These are phyloP conservation scores for Rynchops niger DNA, from an alignment of 2,113 vertebrate species.

Conservation along the genomic window DNA sequence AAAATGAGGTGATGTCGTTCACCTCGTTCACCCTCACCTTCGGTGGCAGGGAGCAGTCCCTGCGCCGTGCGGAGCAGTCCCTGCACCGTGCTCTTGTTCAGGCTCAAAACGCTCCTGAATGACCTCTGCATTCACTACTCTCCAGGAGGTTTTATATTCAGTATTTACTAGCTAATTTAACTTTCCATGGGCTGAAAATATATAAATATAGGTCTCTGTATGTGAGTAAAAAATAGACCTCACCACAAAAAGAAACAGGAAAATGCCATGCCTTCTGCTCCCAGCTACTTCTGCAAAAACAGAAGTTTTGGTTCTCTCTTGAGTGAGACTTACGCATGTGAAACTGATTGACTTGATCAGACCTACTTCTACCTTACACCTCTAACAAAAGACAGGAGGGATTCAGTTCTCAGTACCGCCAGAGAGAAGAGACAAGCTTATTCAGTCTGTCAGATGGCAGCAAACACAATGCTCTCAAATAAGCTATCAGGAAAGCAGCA, in stretches of 20 bases:
- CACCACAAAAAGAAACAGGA: not conserved
- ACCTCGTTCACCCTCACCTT: not conserved
- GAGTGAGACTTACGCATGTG: not conserved
- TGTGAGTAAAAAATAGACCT: not conserved
- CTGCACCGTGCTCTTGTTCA: not conserved
- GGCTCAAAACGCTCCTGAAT: not conserved
- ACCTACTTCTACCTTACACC: not conserved
- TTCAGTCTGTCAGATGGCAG: not conserved
- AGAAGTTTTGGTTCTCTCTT: slow-evolving; percentile 21
- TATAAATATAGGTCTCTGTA: not conserved
- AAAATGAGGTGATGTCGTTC: not conserved
- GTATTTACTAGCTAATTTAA: not conserved
- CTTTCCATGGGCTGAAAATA: not conserved
- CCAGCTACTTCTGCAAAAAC: slow-evolving; percentile 18
- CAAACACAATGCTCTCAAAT: not conserved
- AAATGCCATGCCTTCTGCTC: slow-evolving; percentile 6
- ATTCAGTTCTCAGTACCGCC: not conserved
- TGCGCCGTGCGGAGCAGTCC: not conserved
- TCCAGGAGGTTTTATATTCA: not conserved
- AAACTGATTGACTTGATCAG: not conserved
- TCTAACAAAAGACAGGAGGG: not conserved
- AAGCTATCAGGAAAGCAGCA: not conserved
- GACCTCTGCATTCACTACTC: not conserved
- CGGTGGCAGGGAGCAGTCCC: not conserved
- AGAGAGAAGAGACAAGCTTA: not conserved